These are phyloP conservation scores for Magallana ariakensis DNA, from an alignment of 1,140 invertebrate species.

Conservation along the genomic window DNA sequence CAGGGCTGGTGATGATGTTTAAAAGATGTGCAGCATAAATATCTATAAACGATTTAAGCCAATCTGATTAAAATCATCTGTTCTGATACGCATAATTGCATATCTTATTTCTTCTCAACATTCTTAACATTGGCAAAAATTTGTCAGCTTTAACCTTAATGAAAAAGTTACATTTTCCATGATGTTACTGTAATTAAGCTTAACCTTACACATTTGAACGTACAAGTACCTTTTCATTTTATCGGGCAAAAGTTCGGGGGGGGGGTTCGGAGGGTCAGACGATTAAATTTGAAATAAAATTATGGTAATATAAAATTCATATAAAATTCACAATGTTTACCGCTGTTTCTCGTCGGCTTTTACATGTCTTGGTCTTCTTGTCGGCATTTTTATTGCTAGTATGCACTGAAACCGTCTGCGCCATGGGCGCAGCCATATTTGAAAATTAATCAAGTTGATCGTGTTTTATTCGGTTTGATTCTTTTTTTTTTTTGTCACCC, in stretches of 20 bases:
- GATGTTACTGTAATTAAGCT: too few species aligned
- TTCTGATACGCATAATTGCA: too few species aligned
- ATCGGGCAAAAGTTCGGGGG: too few species aligned
- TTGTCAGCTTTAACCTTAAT: neutral
- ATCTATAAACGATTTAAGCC: too few species aligned
- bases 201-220: too few species aligned
- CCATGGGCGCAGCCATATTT: constrained; percentile 18
- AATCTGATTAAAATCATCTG: too few species aligned
- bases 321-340: constrained; percentile 46
- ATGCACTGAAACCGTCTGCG: neutral
- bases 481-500: too few species aligned
- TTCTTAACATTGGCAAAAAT: neutral
- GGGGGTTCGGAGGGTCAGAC: too few species aligned
- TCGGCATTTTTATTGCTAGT: constrained; percentile 39
- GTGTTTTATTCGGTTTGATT: neutral
- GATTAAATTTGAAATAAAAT: too few species aligned
- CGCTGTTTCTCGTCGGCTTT: constrained; percentile 66
- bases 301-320: neutral
- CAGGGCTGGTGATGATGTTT: too few species aligned
- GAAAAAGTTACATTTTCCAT: neutral
- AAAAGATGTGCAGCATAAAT: too few species aligned
- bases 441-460: neutral
- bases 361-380: constrained; percentile 59
- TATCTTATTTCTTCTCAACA: neutral
- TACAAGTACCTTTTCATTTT: too few species aligned